These are phyloP conservation scores for Cacoxenus indagator DNA, from an alignment of 2,888 invertebrate species.

Conservation along the genomic window DNA sequence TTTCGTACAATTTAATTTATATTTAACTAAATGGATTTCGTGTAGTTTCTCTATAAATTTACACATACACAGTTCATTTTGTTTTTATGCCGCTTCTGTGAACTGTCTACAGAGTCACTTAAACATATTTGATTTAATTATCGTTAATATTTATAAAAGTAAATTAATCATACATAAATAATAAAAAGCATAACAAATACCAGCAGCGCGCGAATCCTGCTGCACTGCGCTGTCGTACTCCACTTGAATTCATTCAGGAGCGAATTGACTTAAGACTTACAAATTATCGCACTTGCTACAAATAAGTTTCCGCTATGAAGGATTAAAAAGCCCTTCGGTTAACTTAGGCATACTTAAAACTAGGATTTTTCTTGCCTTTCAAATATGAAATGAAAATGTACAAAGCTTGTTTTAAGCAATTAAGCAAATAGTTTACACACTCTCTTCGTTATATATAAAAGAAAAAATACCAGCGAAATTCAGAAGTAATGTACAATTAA, in stretches of 20 bases:
- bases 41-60: constrained; percentile 12
- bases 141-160: not conserved
- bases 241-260: not conserved
- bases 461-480: too few species aligned
- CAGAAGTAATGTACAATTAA: too few species aligned
- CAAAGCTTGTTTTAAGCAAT: not conserved
- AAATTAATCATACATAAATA: constrained; percentile 1
- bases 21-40: constrained; percentile 23
- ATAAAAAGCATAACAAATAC: constrained; percentile 21
- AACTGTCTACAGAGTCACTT: not conserved
- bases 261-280: constrained; percentile 17
- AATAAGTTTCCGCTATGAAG: not conserved
- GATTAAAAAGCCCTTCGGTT: not conserved
- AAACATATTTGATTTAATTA: not conserved
- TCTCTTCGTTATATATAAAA: not conserved
- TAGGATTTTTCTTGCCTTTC: not conserved
- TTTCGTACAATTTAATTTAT: constrained; percentile 10
- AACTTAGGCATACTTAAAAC: not conserved
- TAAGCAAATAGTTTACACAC: not conserved
- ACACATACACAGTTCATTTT: not conserved
- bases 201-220: not conserved
- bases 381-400: constrained; percentile 7
- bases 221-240: not conserved
- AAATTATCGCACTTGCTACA: not conserved
- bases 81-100: not conserved